Percentiles rank a stretch among this genome's conserved stretches.
These are phyloP conservation scores for Cranoglanis bouderius DNA, from an alignment of 2,113 vertebrate species.

Conservation along the genomic window DNA sequence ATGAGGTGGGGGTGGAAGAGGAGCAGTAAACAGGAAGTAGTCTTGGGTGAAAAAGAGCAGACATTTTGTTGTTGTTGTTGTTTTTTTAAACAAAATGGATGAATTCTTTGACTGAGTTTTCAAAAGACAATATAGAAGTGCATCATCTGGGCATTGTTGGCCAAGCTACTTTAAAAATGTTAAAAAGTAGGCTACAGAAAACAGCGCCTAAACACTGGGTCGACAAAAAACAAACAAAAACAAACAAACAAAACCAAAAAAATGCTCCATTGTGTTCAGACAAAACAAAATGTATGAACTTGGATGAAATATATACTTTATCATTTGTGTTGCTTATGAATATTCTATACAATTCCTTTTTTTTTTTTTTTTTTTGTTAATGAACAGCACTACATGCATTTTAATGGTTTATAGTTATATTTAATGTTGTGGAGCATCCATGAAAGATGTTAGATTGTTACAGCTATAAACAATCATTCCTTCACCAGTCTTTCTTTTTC, in stretches of 20 bases:
- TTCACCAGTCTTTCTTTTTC: not conserved
- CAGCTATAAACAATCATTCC: not conserved
- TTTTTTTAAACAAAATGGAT: not conserved
- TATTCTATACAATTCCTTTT: not conserved
- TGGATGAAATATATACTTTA: not conserved
- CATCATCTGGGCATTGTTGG: not conserved
- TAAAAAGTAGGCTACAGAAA: not conserved
- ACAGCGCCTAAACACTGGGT: not conserved
- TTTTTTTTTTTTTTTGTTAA: no score
- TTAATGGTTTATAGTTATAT: not conserved
- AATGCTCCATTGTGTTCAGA: not conserved
- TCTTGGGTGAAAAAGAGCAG: not conserved
- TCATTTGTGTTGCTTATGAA: not conserved
- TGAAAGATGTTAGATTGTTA: not conserved
- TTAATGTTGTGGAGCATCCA: not conserved
- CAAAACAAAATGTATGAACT: not conserved
- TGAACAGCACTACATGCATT: not conserved
- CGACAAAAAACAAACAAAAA: no score
- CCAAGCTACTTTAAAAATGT: not conserved
- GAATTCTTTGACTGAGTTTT: not conserved
- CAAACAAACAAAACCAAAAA: not conserved
- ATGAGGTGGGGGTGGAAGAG: no score
- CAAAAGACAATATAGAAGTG: not conserved
- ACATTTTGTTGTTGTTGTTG: no score
- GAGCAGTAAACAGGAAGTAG: conserved; percentile 4